Percentiles rank a stretch among this genome's conserved stretches.
phyloP scores from a whole-genome alignment of 2,797 vertebrate genomes.

The Neoniphon sammara region DNA sequence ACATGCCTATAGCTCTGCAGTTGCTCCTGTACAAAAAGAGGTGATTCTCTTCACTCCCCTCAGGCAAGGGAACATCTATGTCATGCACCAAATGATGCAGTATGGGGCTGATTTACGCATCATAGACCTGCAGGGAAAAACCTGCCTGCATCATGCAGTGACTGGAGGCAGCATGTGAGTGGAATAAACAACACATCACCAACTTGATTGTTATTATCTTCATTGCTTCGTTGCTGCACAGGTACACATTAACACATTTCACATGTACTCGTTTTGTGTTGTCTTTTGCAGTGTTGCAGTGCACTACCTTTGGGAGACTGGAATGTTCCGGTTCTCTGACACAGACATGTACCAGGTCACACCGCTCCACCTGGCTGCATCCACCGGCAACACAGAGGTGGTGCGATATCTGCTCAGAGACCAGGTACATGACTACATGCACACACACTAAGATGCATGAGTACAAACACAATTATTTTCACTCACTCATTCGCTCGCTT shows the following conservation, averaged over 20 bases:
- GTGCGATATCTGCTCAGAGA: constrained; percentile 82
- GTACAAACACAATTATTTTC: too few species aligned
- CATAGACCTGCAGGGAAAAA: constrained; percentile 82
- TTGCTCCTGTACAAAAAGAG: constrained; percentile 12
- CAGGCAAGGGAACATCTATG: constrained; percentile 84
- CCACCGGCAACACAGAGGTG: constrained; percentile 83
- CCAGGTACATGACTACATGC: constrained; percentile 64
- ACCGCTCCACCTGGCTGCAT: constrained; percentile 84
- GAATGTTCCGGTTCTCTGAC: constrained; percentile 84
- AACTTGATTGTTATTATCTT: background rate
- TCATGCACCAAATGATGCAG: constrained; percentile 86
- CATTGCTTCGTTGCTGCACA: background rate
- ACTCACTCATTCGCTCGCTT: background rate
- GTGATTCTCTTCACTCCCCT: constrained; percentile 16
- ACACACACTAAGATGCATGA: too few species aligned
- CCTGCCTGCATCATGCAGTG: constrained; percentile 83
- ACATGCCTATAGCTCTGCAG: background rate
- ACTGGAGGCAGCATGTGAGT: constrained; percentile 86
- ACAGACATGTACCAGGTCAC: constrained; percentile 81
- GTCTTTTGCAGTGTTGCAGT: constrained; percentile 75
- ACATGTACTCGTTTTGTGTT: constrained; percentile 17
- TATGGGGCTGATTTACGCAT: constrained; percentile 80
- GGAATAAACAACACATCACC: constrained; percentile 2
- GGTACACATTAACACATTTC: background rate
- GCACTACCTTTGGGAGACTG: constrained; percentile 85